These are phyloP conservation scores for Tupiocoris notatus DNA, from an alignment of 2,888 invertebrate genomes.

Conservation along the genomic window DNA sequence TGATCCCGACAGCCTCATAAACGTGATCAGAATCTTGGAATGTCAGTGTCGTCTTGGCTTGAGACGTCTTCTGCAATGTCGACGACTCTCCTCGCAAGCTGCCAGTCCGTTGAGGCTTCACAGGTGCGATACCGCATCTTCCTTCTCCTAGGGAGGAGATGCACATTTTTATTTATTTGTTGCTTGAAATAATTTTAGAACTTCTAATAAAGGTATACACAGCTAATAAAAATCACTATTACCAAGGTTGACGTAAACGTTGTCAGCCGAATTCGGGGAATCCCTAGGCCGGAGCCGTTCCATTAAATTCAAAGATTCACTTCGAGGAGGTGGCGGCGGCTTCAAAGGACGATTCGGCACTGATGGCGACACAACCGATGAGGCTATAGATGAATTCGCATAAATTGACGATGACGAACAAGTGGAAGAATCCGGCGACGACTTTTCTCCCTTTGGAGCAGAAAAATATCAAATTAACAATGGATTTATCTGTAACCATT, in stretches of 20 bases:
- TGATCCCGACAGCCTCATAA: conserved; percentile 57
- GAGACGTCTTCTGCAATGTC: conserved; percentile 47
- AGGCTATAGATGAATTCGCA: neutral
- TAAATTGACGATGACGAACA: neutral
- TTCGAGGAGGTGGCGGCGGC: conserved; percentile 77
- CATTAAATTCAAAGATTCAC: conserved; percentile 59
- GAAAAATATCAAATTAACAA: neutral
- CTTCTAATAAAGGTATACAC: too few species aligned
- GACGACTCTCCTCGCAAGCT: conserved; percentile 66
- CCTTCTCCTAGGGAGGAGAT: conserved; percentile 79
- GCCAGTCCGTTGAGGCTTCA: conserved; percentile 81
- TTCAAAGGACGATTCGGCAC: conserved; percentile 59
- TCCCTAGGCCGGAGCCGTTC: conserved; percentile 65
- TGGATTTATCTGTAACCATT: too few species aligned
- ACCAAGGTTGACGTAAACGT: conserved; percentile 76
- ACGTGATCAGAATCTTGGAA: conserved; percentile 56
- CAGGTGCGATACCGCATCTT: conserved; percentile 72
- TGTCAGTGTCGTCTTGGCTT: conserved; percentile 51
- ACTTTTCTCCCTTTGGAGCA: neutral
- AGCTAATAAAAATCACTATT: too few species aligned
- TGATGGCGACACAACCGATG: neutral
- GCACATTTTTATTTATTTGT: too few species aligned
- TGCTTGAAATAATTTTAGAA: too few species aligned
- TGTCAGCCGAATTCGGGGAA: conserved; percentile 65
- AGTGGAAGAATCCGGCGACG: conserved; percentile 12